Conservation (phyloP, 2,888 invertebrate genomes). For the Sinotaia quadrata region DNA sequence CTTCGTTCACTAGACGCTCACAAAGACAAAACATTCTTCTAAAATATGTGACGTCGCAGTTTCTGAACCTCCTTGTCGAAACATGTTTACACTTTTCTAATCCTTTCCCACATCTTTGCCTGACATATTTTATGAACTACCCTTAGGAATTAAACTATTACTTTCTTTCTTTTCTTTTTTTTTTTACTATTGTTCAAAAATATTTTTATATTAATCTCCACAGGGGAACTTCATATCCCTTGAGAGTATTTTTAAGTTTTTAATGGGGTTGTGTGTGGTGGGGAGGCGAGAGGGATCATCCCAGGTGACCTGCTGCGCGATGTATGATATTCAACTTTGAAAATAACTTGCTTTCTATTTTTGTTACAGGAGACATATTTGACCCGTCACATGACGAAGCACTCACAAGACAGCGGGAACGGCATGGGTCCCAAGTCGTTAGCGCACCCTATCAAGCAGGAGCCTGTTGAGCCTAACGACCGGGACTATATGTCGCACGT, state of each 20-base stretch:
- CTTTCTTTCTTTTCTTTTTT: neutral
- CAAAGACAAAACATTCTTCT: too few species aligned
- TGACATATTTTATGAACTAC: too few species aligned
- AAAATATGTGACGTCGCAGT: too few species aligned
- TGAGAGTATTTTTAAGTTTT: too few species aligned
- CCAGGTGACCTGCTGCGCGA: neutral
- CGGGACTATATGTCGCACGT: conserved; percentile 36
- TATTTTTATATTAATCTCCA: too few species aligned
- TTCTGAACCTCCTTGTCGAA: too few species aligned
- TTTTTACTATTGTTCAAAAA: neutral
- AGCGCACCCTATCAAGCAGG: conserved; percentile 60
- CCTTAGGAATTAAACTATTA: too few species aligned
- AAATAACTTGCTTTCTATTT: neutral
- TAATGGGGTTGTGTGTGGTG: too few species aligned
- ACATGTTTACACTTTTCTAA: too few species aligned
- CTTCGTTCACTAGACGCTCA: too few species aligned
- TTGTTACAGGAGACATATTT: conserved; percentile 87
- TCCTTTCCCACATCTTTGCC: too few species aligned
- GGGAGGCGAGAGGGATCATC: neutral
- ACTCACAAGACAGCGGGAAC: conserved; percentile 72
- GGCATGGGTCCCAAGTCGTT: conserved; percentile 32
- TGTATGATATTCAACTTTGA: neutral
- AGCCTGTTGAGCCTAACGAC: conserved; percentile 56
- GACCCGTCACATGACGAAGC: conserved; percentile 99
- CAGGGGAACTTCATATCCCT: too few species aligned